phyloP scores from a whole-genome alignment of 2,113 vertebrate genomes.

The Lasiurus borealis region DNA sequence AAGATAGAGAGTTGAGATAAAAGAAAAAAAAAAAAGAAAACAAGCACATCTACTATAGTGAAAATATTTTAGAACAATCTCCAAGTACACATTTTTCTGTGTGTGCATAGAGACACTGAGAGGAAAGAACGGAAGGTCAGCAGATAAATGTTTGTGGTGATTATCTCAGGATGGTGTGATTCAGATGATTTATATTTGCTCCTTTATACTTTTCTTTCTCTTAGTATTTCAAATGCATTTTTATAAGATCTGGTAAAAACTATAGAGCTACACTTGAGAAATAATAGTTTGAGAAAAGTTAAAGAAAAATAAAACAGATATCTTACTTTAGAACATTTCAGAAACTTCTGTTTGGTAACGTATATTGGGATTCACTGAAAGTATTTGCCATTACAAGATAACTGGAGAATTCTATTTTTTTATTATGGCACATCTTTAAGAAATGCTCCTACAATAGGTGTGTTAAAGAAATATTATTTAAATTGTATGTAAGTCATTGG shows the following conservation, averaged over 20 bases:
- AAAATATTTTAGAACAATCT: neutral
- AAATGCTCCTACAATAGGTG: neutral
- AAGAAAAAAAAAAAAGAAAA: neutral
- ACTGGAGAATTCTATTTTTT: neutral
- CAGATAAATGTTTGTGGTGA: neutral
- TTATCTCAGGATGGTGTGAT: neutral
- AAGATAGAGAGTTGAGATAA: neutral
- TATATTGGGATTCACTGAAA: neutral
- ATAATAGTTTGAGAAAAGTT: neutral
- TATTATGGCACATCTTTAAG: neutral
- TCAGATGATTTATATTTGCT: neutral
- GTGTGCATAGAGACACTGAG: neutral
- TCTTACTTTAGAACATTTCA: neutral
- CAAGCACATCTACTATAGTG: neutral
- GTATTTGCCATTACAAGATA: neutral
- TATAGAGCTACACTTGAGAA: neutral
- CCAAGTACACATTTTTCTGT: neutral
- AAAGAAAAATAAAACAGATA: neutral
- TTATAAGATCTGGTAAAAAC: neutral
- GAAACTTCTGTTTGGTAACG: neutral
- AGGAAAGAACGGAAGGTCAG: neutral
- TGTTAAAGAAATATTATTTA: constrained; percentile 39
- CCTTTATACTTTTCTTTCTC: neutral
- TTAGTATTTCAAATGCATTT: neutral
- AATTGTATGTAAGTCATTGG: neutral